Evolutionary conservation across 2,113 vertebrate species (phyloP), one percentile per base, ranked within the genome.

Genomic region (Gymnogyps californianus): DNA sequence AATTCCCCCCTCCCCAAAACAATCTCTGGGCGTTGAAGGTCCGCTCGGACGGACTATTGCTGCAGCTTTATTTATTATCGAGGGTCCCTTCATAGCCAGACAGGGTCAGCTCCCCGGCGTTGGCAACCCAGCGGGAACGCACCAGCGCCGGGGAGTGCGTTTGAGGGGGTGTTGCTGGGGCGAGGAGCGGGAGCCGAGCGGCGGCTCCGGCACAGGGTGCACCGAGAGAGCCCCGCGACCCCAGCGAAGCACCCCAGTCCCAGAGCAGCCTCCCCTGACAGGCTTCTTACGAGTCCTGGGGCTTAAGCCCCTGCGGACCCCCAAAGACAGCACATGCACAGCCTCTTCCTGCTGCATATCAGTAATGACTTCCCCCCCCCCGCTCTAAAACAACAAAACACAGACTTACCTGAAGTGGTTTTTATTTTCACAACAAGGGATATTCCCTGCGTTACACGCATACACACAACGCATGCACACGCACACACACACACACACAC

Each of bases 401-500:
- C 62, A 79, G 87, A 17, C 93, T 89, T 77, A 92, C 74, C 96
- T 66, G 89, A 51, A 89, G 87, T 94, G 91, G 34, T 29, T 88
- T 97, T 94, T 97, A 96, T 97, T 97, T 97, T 96, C 94, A 85
- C 93, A 96, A 94, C 77, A 91, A 87, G 97, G 87, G 87, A 94
- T 92, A 96, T 97, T 96, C 89, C 95, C 84, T 4, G 84, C 83
- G 42, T 93, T 96, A 71, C 93, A 96, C 87, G 55, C 69, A 93
- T 24, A 57, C 36, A 80, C 88, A 57, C 26, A 89, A 90, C 61
- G 80, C 92, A 32, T 12, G 87, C 78, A 93, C 91, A 49, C 28
- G 3, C 81, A n/a, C 74, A 34, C 47, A 5, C 71, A n/a, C 16
- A 74, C 29, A 40, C 40, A 61, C 29, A 40, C 40, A 61, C 59